Percentiles rank a stretch among this genome's conserved stretches.
phyloP scores from a whole-genome alignment of 2,888 invertebrate genomes.

The Chalcis sispes region DNA sequence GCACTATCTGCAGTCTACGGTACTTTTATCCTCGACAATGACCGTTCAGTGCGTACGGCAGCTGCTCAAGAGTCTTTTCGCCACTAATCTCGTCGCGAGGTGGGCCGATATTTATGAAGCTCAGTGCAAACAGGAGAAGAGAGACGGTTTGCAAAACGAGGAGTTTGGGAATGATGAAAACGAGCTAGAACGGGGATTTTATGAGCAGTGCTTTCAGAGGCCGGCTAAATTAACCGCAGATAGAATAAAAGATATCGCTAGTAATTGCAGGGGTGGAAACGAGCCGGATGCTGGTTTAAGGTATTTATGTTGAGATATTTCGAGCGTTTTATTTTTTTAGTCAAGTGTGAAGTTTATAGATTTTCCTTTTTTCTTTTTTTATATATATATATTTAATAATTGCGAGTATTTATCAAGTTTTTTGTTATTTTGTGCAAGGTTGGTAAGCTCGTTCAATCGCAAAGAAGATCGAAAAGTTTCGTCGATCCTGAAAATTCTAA shows the following conservation, averaged over 20 bases:
- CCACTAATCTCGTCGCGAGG: slow-evolving; percentile 82
- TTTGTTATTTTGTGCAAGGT: slow-evolving; percentile 56
- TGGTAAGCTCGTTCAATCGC: slow-evolving; percentile 65
- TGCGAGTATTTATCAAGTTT: no score
- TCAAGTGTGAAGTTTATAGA: background rate
- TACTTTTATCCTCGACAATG: slow-evolving; percentile 82
- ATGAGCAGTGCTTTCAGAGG: slow-evolving; percentile 70
- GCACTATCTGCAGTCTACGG: slow-evolving; percentile 84
- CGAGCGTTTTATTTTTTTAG: background rate
- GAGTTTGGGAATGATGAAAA: slow-evolving; percentile 59
- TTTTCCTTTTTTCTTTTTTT: background rate
- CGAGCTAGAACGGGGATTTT: slow-evolving; percentile 59
- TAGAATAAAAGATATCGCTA: slow-evolving; percentile 69
- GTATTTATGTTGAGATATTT: slow-evolving; percentile 57
- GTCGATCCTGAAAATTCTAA: slow-evolving; percentile 75
- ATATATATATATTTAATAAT: slow-evolving; percentile 14
- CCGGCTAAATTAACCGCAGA: slow-evolving; percentile 69
- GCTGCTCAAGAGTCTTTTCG: slow-evolving; percentile 85
- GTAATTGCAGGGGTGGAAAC: slow-evolving; percentile 70
- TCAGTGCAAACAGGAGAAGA: slow-evolving; percentile 58
- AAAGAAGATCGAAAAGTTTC: slow-evolving; percentile 68
- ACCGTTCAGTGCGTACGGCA: slow-evolving; percentile 88
- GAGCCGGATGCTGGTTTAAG: slow-evolving; percentile 66
- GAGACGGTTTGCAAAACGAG: slow-evolving; percentile 40
- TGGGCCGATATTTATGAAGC: slow-evolving; percentile 71